These are phyloP conservation scores for Drosophila antonietae DNA, from an alignment of 2,888 invertebrate species.

Conservation along the genomic window DNA sequence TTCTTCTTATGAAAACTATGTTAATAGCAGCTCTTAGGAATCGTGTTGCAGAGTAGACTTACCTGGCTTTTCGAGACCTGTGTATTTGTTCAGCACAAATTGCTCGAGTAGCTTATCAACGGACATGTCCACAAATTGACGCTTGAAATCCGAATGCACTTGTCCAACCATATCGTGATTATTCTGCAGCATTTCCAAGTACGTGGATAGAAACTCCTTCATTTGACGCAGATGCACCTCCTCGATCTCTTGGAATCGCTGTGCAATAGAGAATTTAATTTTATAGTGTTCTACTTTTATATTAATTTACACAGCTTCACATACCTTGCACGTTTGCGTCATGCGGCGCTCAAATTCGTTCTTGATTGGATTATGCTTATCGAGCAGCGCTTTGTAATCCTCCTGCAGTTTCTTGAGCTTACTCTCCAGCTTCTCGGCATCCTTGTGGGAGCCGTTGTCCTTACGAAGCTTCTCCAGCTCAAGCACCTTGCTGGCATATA, in stretches of 20 bases:
- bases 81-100: constrained; percentile 96
- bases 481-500: constrained; percentile 92
- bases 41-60: constrained; percentile 47
- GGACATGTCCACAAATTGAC: constrained; percentile 95
- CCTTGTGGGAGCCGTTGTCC: constrained; percentile 94
- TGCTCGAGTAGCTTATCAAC: constrained; percentile 96
- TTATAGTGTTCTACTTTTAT: too few species aligned
- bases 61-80: constrained; percentile 97
- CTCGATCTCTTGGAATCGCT: constrained; percentile 97
- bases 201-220: constrained; percentile 96
- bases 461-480: constrained; percentile 96
- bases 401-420: constrained; percentile 97
- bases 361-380: constrained; percentile 95
- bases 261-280: constrained; percentile 40
- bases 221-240: constrained; percentile 96
- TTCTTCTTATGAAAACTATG: neutral
- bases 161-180: constrained; percentile 96
- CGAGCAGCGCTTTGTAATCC: constrained; percentile 95
- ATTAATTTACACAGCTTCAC: neutral
- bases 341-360: constrained; percentile 98
- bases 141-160: constrained; percentile 96
- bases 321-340: constrained; percentile 93
- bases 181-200: constrained; percentile 93
- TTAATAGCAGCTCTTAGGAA: neutral
- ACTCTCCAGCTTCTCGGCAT: constrained; percentile 96